Conservation (phyloP, 53 echinoderm and acorn worm species). For the Paracentrotus lividus region DNA sequence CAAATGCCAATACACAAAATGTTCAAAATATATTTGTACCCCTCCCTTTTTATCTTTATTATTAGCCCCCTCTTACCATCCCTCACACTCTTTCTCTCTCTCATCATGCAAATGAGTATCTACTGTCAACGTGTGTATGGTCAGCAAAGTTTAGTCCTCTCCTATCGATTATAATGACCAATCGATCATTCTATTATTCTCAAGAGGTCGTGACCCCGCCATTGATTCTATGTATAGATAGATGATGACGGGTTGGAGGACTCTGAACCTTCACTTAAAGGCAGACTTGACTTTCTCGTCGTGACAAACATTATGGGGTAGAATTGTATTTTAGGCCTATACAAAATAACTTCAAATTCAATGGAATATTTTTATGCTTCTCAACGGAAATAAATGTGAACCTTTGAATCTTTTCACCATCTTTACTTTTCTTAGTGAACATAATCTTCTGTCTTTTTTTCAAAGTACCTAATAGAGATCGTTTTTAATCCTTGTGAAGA, state of each 20-base stretch:
- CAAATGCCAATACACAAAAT: background rate
- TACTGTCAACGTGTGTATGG: background rate
- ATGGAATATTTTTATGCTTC: background rate
- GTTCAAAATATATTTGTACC: background rate
- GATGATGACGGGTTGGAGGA: background rate
- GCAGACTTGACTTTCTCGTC: background rate
- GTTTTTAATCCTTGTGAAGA: too few species aligned
- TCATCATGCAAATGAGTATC: background rate
- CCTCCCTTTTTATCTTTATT: background rate
- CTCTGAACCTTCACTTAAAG: slow-evolving; percentile 29
- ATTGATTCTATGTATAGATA: background rate
- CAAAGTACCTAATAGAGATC: too few species aligned
- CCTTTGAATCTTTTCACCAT: background rate
- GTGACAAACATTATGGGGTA: background rate
- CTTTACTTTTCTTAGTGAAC: background rate
- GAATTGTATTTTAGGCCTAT: background rate
- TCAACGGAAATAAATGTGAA: background rate
- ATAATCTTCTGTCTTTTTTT: background rate
- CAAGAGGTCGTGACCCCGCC: background rate
- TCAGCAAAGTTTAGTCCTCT: background rate
- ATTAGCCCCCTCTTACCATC: background rate
- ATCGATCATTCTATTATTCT: background rate
- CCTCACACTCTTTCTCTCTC: background rate
- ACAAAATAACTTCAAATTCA: background rate
- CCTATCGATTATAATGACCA: background rate